Conservation (phyloP, 2,888 invertebrate species). For the Scaptomyza polygonia region DNA sequence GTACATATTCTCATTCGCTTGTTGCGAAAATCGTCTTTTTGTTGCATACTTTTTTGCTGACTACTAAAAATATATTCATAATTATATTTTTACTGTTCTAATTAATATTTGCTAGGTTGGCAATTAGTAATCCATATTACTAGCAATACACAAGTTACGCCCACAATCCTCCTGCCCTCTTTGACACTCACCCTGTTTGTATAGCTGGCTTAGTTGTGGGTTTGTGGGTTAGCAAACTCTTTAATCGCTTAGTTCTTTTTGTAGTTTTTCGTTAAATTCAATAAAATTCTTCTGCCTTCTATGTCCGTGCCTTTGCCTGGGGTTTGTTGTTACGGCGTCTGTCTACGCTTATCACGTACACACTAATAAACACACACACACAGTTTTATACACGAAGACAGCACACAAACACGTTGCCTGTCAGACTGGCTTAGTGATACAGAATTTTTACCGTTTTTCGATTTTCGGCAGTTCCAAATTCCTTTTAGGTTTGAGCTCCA, state of each 20-base stretch:
- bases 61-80: conserved; percentile 17
- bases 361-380: conserved; percentile 32
- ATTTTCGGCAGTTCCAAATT: conserved; percentile 63
- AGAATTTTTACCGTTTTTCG: conserved; percentile 79
- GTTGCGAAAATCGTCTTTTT: conserved; percentile 6
- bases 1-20: conserved; percentile 10
- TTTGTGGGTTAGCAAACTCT: conserved; percentile 65
- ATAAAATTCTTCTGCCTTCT: conserved; percentile 53
- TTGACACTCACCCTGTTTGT: conserved; percentile 17
- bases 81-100: conserved; percentile 16
- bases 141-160: conserved; percentile 11
- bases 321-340: conserved; percentile 72
- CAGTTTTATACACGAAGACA: conserved; percentile 20
- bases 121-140: conserved; percentile 41
- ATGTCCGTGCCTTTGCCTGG: conserved; percentile 30
- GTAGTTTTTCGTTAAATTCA: conserved; percentile 62
- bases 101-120: conserved; percentile 35
- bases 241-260: conserved; percentile 63
- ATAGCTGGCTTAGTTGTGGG: conserved; percentile 31
- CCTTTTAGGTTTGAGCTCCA: conserved; percentile 20
- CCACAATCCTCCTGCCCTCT: background rate
- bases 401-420: conserved; percentile 37
- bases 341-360: conserved; percentile 68
- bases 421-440: conserved; percentile 71
- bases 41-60: conserved; percentile 45